A percentile compares a stretch with the other conserved stretches of the same genome.
Evolutionary conservation across 2,888 invertebrate genomes (phyloP).

Genomic region (Pristionchus japonicus): DNA sequence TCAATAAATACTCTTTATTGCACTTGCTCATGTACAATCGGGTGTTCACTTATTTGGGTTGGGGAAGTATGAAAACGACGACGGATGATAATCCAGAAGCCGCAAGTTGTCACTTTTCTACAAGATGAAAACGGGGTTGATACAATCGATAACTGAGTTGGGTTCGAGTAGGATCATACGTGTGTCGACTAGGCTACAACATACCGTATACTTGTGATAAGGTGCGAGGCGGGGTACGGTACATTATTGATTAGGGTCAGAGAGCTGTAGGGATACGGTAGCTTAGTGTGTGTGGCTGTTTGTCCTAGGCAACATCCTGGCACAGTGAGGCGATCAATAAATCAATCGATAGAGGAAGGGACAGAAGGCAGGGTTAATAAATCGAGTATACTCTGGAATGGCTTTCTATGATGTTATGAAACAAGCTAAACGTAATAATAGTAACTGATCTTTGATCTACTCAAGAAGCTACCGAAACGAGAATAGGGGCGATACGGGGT

Average conservation of each 20-base stretch:
- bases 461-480: slow-evolving; percentile 22
- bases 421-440: slow-evolving; percentile 26
- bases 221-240: slow-evolving; percentile 18
- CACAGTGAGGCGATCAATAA: slow-evolving; percentile 32
- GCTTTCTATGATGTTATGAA: slow-evolving; percentile 18
- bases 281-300: slow-evolving; percentile 22
- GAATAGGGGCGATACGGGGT: not conserved
- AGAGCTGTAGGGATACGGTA: not conserved
- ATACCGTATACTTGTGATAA: slow-evolving; percentile 29
- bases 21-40: slow-evolving; percentile 40
- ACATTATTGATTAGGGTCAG: not conserved
- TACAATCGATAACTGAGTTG: slow-evolving; percentile 31
- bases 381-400: slow-evolving; percentile 41
- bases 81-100: not conserved
- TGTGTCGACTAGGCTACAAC: slow-evolving; percentile 41
- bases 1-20: slow-evolving; percentile 45
- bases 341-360: not conserved
- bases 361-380: not conserved
- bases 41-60: slow-evolving; percentile 4
- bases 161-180: slow-evolving; percentile 16
- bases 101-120: not conserved
- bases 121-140: not conserved
- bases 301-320: slow-evolving; percentile 30
- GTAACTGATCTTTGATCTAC: slow-evolving; percentile 43
- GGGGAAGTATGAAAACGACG: not conserved